Conservation (phyloP, 2,888 invertebrate species). For the Drosophila colorata region DNA sequence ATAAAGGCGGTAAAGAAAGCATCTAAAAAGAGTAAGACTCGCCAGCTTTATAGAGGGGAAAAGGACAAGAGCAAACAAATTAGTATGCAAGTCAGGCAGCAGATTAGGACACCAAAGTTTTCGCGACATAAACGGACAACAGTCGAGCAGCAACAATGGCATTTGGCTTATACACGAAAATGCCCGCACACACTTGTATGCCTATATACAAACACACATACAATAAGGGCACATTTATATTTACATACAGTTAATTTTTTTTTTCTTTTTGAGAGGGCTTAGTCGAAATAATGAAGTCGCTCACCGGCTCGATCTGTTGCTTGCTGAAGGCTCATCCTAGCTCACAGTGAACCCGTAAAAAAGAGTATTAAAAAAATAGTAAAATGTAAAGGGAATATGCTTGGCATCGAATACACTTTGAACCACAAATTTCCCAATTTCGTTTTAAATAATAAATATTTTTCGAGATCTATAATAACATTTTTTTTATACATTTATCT, state of each 20-base stretch:
- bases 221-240: slow-evolving; percentile 18
- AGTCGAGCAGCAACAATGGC: slow-evolving; percentile 54
- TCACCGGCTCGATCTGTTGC: slow-evolving; percentile 67
- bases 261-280: slow-evolving; percentile 24
- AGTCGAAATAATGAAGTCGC: slow-evolving; percentile 71
- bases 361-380: slow-evolving; percentile 6
- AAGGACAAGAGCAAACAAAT: slow-evolving; percentile 70
- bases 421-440: too few species aligned
- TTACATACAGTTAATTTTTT: slow-evolving; percentile 15
- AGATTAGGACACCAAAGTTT: slow-evolving; percentile 82
- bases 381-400: background rate
- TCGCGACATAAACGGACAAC: slow-evolving; percentile 79
- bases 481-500: background rate
- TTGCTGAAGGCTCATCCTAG: slow-evolving; percentile 30
- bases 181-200: slow-evolving; percentile 16
- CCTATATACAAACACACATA: slow-evolving; percentile 4
- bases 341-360: slow-evolving; percentile 21
- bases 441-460: too few species aligned
- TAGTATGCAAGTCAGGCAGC: slow-evolving; percentile 80
- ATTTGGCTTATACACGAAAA: slow-evolving; percentile 53
- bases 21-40: slow-evolving; percentile 39
- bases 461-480: too few species aligned
- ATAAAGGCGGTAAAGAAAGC: slow-evolving; percentile 61
- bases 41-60: slow-evolving; percentile 9
- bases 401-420: slow-evolving; percentile 9